These are phyloP conservation scores for Urophycis tenuis DNA, from an alignment of 2,797 vertebrate species.

Conservation along the genomic window DNA sequence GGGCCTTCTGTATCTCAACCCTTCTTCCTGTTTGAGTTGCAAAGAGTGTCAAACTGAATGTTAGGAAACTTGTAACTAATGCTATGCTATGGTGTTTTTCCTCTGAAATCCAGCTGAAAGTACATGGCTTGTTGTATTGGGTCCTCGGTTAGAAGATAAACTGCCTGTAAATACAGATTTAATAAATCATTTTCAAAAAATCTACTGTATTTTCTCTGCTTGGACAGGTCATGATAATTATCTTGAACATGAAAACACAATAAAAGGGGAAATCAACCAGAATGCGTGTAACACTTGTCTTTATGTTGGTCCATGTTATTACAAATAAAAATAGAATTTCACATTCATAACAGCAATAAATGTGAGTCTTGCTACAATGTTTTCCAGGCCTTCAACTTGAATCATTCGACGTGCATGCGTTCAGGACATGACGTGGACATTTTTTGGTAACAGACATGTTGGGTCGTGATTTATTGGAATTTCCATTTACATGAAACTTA, in stretches of 20 bases:
- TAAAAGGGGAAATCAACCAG: neutral
- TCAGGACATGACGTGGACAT: no score
- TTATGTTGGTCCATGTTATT: neutral
- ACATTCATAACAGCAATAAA: neutral
- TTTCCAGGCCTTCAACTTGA: neutral
- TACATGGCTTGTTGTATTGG: constrained; percentile 9
- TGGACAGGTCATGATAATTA: neutral
- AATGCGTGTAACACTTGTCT: neutral
- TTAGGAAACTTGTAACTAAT: constrained; percentile 30
- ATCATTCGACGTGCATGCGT: neutral
- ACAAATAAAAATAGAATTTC: neutral
- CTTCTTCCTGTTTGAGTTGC: constrained; percentile 44
- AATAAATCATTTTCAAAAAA: constrained; percentile 64
- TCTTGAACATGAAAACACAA: neutral
- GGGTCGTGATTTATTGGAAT: no score
- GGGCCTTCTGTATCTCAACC: constrained; percentile 58
- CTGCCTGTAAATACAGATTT: constrained; percentile 75
- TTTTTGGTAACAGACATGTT: neutral
- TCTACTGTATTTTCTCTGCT: neutral
- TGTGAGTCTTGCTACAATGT: no score
- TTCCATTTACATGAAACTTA: no score
- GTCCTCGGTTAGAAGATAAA: constrained; percentile 54
- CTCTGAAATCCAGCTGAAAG: constrained; percentile 21
- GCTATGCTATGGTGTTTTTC: constrained; percentile 41
- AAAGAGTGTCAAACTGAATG: constrained; percentile 28